Evolutionary conservation across 2,797 vertebrate species (phyloP), one percentile per base, ranked within the genome.

Genomic region (Malurus splendens): DNA sequence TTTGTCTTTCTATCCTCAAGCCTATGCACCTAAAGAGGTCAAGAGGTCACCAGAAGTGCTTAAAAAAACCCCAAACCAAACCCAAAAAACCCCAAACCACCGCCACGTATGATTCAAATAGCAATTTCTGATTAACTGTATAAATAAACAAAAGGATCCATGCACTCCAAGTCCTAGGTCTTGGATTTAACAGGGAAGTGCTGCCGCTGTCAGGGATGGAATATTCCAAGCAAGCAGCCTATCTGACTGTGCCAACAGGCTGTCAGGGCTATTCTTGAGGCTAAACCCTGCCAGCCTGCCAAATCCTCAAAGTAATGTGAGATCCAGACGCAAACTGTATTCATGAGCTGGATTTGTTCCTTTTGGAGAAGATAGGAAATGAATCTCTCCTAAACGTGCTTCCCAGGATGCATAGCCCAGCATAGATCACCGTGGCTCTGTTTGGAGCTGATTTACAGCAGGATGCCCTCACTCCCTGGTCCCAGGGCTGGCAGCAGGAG

Each of bases 241-340:
- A 82, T 92, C 87, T 67, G n/a, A 71, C 93, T 57, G 65, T 42
- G 10, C 86, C 92, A 91, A 95, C 78, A 87, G 56, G n/a, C 72
- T 89, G 81, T 65, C 78, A 92, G 82, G 92, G 78, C 50, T 62
- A 79, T 68, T 83, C 64, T 62, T 56, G 68, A 67, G 57, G 86
- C 87, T 83, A 78, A 83, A 84, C 44, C 71, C 55, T 66, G 42
- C 83, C 55, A 41, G 36, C 36, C 68, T 95, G 90, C 76, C 94
- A 97, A 77, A 82, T 84, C 70, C 88, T 82, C 67, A 9, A 38
- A 30, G 55, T 19, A 68, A 51, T 64, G 55, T 66, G 73, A 76
- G 66, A 87, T 93, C 71, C 93, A 95, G 91, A 87, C 78, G 66
- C 82, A 88, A 82, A 55, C 68, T 38, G 16, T 70, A 89, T 77